Base-by-base conservation (phyloP, 2,797 vertebrate species). In the Bucorvus abyssinicus region DNA sequence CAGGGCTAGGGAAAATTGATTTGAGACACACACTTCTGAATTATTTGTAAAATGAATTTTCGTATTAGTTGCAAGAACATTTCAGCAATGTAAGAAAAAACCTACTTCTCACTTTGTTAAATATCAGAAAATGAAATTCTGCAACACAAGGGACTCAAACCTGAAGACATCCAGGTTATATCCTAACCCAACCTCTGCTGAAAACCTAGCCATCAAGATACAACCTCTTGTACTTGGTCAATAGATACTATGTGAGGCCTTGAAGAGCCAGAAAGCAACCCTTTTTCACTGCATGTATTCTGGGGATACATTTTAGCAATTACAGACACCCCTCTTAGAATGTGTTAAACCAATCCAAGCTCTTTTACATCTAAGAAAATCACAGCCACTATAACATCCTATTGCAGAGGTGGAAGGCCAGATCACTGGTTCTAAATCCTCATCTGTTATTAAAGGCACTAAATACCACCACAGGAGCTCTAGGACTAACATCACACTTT, bases 241-340 rank as follows among this genome's bases (percentile, higher is more conserved):
- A 73, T 0, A 64, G 10, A 29, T 34, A 67, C 3, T 12, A 21
- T 0, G 3, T 3, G 10, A 92, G 23, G 50, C 53, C 64, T 26
- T 9, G 2, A 81, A 7, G 38, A 90, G 53, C 18, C 64, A 83
- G 71, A 73, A 64, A 75, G 13, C 26, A 77, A 76, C 5, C 2
- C 11, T 69, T 53, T 53, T 53, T 53, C 19, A 45, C 18, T 56
- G 20, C 6, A 32, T 9, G 3, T 32, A 27, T 24, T 89, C 67
- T 56, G 34, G 23, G 14, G 9, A 57, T 68, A 30, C 1, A 19
- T 75, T 84, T 84, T 70, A 84, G 34, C 57, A 59, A 14, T 26
- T 61, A 82, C 13, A 90, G 60, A 61, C 92, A 63, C 8, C 30
- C 24, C 42, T 71, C 34, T 49, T 6, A 38, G 14, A 91, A 73